Evolutionary conservation across 2,888 invertebrate genomes (phyloP).

Genomic region (Autographa pulchrina): DNA sequence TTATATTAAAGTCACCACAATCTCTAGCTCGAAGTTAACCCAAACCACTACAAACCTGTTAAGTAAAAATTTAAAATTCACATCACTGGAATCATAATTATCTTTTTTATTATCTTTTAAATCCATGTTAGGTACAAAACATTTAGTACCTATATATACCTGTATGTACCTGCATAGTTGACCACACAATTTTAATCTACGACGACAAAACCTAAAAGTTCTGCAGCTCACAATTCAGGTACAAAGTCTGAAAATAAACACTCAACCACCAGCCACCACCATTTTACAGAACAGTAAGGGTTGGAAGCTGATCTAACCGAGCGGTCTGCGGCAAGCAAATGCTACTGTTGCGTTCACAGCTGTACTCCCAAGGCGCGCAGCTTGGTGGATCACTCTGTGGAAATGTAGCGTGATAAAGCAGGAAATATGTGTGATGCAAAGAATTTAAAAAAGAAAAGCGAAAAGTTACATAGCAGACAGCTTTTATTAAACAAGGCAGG

Average conservation of each 20-base stretch:
- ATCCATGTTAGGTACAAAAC: too few relatives aligned
- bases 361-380: slow-evolving; percentile 83
- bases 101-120: too few relatives aligned
- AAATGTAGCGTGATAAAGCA: background rate
- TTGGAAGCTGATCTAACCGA: slow-evolving; percentile 79
- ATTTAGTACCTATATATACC: too few relatives aligned
- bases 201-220: too few relatives aligned
- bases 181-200: too few relatives aligned
- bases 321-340: slow-evolving; percentile 87
- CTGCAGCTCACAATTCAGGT: background rate
- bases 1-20: too few relatives aligned
- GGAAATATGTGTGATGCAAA: background rate
- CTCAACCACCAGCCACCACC: background rate
- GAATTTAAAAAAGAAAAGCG: background rate
- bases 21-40: too few relatives aligned
- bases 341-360: slow-evolving; percentile 83
- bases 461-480: background rate
- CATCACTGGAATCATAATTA: too few relatives aligned
- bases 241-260: background rate
- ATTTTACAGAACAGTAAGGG: background rate
- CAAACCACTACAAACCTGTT: too few relatives aligned
- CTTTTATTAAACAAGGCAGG: too few relatives aligned
- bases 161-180: too few relatives aligned
- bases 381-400: slow-evolving; percentile 61
- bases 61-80: too few relatives aligned